A percentile compares a stretch with the other conserved stretches of the same genome.
Conservation (phyloP, 2,888 invertebrate genomes). For the Odontomyia ornata region DNA sequence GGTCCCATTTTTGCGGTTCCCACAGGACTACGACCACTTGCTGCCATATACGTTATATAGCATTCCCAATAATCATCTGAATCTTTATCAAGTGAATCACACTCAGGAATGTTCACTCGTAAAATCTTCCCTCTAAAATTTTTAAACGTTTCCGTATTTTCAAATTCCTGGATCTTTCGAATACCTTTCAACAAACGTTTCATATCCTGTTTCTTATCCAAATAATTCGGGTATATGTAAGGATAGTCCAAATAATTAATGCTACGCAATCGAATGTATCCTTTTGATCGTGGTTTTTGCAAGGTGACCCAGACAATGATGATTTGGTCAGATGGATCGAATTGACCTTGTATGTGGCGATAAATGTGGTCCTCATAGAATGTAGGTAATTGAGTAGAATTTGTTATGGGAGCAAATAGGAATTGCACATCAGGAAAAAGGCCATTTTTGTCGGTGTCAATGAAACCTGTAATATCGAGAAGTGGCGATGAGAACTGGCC, state of each 20-base stretch:
- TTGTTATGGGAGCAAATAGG: neutral
- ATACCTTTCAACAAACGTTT: slow-evolving; percentile 60
- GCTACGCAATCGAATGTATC: slow-evolving; percentile 67
- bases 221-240: slow-evolving; percentile 70
- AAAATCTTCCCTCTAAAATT: slow-evolving; percentile 56
- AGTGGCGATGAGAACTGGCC: neutral
- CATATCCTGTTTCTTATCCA: slow-evolving; percentile 67
- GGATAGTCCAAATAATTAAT: slow-evolving; percentile 70
- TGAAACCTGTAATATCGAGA: neutral
- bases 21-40: slow-evolving; percentile 72
- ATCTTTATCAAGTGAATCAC: slow-evolving; percentile 59
- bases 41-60: slow-evolving; percentile 69
- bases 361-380: slow-evolving; percentile 52
- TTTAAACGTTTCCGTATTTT: slow-evolving; percentile 51
- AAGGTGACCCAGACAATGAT: slow-evolving; percentile 51
- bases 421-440: neutral
- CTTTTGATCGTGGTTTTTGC: slow-evolving; percentile 67
- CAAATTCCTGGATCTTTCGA: slow-evolving; percentile 59
- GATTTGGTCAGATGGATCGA: neutral
- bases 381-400: too few species aligned
- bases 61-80: slow-evolving; percentile 72
- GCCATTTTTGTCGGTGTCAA: neutral
- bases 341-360: slow-evolving; percentile 53
- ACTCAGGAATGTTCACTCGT: slow-evolving; percentile 65
- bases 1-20: slow-evolving; percentile 76